A percentile compares a stretch with the other conserved stretches of the same genome.
Conservation (phyloP, 1,140 invertebrate species). For the Atta texana region DNA sequence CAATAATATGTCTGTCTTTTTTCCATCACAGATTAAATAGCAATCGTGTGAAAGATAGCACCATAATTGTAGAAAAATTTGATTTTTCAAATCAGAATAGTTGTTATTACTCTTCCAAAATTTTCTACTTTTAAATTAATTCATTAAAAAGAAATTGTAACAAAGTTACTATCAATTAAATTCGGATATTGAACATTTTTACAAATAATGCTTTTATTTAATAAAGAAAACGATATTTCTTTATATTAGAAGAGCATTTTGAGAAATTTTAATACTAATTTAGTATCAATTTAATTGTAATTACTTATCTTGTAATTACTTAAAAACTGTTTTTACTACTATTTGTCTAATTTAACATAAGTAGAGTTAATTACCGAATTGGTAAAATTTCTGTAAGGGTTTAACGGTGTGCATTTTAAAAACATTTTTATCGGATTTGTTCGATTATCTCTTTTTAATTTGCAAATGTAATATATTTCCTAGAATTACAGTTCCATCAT, state of each 20-base stretch:
- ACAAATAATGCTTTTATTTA: not conserved
- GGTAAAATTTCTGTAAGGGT: no score
- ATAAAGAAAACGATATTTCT: not conserved
- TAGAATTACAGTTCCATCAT: conserved; percentile 21
- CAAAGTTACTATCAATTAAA: not conserved
- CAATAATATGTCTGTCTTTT: conserved; percentile 33
- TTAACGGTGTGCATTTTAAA: no score
- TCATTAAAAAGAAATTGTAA: not conserved
- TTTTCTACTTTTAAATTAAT: not conserved
- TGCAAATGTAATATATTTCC: conserved; percentile 16
- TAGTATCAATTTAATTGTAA: no score
- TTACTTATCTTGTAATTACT: no score
- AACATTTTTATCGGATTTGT: no score
- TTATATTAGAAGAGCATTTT: not conserved
- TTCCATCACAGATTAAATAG: conserved; percentile 54
- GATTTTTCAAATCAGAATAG: not conserved
- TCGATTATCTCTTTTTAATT: not conserved
- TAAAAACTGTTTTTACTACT: no score
- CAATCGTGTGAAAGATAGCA: conserved; percentile 36
- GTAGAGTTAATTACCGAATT: no score
- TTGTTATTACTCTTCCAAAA: conserved; percentile 30
- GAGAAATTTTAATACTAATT: no score
- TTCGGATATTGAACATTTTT: not conserved
- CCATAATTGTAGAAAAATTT: conserved; percentile 49
- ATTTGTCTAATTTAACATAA: no score